Base-by-base conservation (phyloP, 2,797 vertebrate species). In the Halcyon badia region DNA sequence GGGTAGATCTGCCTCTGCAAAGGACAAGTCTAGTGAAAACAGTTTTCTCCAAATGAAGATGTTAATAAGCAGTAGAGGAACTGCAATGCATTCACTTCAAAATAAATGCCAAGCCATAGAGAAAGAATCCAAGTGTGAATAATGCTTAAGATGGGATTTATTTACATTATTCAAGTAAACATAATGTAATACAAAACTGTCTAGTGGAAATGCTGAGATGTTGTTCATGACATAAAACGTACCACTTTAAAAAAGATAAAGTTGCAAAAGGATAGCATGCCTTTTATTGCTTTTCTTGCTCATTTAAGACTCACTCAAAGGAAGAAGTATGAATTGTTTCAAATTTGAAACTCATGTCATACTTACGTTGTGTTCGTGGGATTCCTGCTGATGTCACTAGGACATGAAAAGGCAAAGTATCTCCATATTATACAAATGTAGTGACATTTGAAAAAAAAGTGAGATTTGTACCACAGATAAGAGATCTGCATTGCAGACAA, bases 381-480 rank as follows among this genome's bases (percentile, higher is more conserved):
- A 87, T 70, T 87, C 31, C 68, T 89, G 58, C 73, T 96, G 76
- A 95, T 79, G 62, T 94, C 79, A 97, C 19, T 56, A 44, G 18
- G 76, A n/a, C 25, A 57, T 76, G 62, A 90, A 94, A 90, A 72
- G 57, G 19, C 66, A 41, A 79, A 75, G 16, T 61, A 69, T 86
- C 64, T 83, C 46, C 65, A 76, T 66, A 89, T 89, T 75, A 73
- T 26, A 79, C 19, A 83, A 70, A 51, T 5, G 1, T 56, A 71
- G 57, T 69, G 85, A 72, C 1, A 81, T 83, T 84, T 80, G 26
- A 24, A 2, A 49, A 72, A 49, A 75, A 56, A 71, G 15, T 65
- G 46, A 73, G 11, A 87, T 84, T 84, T 52, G 18, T 87, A 54
- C 33, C 25, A 41, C 54, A 90, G 91, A 93, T 94, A 92, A 89